phyloP scores from a whole-genome alignment of 2,113 vertebrate species.

The Setophaga petechia region DNA sequence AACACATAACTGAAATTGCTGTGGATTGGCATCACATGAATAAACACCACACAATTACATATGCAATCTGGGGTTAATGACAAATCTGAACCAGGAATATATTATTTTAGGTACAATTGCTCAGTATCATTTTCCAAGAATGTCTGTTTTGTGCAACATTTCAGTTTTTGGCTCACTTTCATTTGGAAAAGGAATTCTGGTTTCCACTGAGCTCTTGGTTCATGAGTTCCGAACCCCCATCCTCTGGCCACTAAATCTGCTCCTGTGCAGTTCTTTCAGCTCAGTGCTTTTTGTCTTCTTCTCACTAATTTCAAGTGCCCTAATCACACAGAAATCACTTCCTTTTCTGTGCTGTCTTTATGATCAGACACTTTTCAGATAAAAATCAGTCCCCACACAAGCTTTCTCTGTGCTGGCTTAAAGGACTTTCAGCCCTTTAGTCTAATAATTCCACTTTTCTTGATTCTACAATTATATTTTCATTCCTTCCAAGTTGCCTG shows the following conservation, averaged over 20 bases:
- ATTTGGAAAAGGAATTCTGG: neutral
- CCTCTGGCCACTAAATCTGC: neutral
- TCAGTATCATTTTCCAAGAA: neutral
- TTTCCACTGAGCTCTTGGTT: neutral
- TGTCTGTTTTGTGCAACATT: neutral
- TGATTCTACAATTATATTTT: neutral
- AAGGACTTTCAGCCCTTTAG: neutral
- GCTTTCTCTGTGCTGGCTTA: neutral
- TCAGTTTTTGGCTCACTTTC: neutral
- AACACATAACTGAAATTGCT: neutral
- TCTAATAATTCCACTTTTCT: neutral
- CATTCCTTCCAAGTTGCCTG: neutral
- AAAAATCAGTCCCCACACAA: neutral
- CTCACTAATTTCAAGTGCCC: neutral
- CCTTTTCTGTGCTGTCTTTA: neutral
- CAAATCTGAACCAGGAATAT: neutral
- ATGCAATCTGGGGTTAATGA: neutral
- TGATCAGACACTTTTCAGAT: neutral
- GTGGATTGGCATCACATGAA: neutral
- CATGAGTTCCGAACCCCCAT: neutral
- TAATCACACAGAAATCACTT: neutral
- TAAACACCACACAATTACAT: neutral
- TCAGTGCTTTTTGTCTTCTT: neutral
- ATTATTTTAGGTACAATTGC: neutral
- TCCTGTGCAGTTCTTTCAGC: neutral